Evolutionary conservation across 1,140 invertebrate species (phyloP).

Genomic region (Leptonema lineaticorne): DNA sequence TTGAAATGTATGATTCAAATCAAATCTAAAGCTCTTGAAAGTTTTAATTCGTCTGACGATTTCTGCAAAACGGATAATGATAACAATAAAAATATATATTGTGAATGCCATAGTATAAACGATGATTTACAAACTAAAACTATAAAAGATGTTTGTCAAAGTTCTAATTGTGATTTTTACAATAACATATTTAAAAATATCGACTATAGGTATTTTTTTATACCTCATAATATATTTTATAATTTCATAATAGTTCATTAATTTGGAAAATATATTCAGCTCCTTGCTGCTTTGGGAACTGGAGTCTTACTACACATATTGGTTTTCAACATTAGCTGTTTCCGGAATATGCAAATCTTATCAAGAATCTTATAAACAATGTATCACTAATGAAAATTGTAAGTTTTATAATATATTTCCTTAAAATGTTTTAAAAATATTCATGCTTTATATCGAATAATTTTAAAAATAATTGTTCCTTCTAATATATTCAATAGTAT

Average conservation of each 20-base stretch:
- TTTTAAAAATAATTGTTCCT: too few relatives aligned
- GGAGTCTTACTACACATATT: slow-evolving; percentile 17
- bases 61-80: slow-evolving; percentile 4
- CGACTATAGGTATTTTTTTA: slow-evolving; percentile 31
- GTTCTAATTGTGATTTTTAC: slow-evolving; percentile 17
- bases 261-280: slow-evolving; percentile 27
- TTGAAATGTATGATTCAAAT: too few relatives aligned
- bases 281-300: slow-evolving; percentile 29
- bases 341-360: slow-evolving; percentile 34
- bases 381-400: neutral
- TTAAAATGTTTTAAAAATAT: neutral
- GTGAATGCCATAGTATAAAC: neutral
- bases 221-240: neutral
- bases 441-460: neutral
- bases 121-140: slow-evolving; percentile 16
- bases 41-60: too few relatives aligned
- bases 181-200: slow-evolving; percentile 21
- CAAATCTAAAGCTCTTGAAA: too few relatives aligned
- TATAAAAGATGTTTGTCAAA: slow-evolving; percentile 20
- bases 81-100: neutral
- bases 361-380: slow-evolving; percentile 19
- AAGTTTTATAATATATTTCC: neutral
- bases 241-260: neutral
- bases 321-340: slow-evolving; percentile 32
- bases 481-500: too few relatives aligned